Conservation (phyloP, 2,797 vertebrate genomes). For the Sebastiscus albofasciatus region DNA sequence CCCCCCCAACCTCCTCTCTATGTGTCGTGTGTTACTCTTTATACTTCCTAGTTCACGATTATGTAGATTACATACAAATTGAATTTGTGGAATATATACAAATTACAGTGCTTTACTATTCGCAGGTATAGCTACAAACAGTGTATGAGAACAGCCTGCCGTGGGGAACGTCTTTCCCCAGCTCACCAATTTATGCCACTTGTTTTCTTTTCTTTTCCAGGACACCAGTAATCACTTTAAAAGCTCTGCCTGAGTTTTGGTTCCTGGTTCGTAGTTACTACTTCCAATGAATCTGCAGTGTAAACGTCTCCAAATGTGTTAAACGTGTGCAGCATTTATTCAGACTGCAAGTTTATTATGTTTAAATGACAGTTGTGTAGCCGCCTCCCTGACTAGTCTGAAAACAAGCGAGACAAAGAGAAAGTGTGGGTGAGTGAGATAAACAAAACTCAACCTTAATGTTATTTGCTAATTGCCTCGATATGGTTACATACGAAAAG, state of each 20-base stretch:
- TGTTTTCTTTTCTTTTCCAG: background rate
- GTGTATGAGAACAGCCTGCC: no score
- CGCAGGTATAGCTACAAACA: no score
- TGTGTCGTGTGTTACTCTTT: no score
- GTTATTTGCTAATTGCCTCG: background rate
- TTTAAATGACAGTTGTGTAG: background rate
- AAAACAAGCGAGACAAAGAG: constrained; percentile 3
- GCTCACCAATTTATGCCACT: background rate
- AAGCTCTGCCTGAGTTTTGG: background rate
- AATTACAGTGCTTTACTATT: no score
- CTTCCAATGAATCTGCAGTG: background rate
- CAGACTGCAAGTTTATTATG: background rate
- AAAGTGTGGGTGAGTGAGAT: constrained; percentile 4
- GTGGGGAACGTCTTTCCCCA: background rate
- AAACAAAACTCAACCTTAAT: constrained; percentile 12
- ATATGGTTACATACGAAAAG: background rate
- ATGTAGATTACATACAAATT: no score
- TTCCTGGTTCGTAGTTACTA: background rate
- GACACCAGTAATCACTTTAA: background rate
- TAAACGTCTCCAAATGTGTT: background rate
- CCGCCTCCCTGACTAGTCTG: background rate
- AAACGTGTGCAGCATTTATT: background rate
- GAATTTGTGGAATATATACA: no score
- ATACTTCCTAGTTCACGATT: no score
- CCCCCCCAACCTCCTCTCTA: no score